Percentiles rank a stretch among this genome's conserved stretches.
Evolutionary conservation across 2,113 vertebrate species (phyloP).

Genomic region (Genyomyrus donnyi): DNA sequence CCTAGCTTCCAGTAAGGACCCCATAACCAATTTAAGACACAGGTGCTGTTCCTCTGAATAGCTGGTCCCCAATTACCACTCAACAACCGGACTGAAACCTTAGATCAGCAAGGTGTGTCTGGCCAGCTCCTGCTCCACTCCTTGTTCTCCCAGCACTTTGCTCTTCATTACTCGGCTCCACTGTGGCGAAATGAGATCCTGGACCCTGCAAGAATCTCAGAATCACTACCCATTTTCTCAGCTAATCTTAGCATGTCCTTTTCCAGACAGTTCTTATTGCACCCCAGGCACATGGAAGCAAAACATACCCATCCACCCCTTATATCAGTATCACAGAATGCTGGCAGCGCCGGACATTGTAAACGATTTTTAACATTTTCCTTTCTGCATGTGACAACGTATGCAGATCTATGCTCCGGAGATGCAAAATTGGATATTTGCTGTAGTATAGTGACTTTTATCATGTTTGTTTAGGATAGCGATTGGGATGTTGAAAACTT

Average conservation of each 20-base stretch:
- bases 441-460: neutral
- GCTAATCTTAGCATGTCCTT: neutral
- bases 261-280: neutral
- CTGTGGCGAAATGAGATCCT: neutral
- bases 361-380: neutral
- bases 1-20: neutral
- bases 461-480: neutral
- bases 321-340: neutral
- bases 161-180: neutral
- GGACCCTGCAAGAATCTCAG: neutral
- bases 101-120: neutral
- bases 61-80: slow-evolving; percentile 5
- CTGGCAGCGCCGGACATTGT: neutral
- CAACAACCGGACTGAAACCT: neutral
- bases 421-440: neutral
- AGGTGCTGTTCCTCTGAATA: neutral
- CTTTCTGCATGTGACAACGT: neutral
- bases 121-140: neutral
- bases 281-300: neutral
- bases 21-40: neutral
- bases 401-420: neutral
- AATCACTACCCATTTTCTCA: neutral
- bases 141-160: neutral
- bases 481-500: neutral
- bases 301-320: neutral